Evolutionary conservation across 2,113 vertebrate genomes (phyloP), one percentile per base, ranked within the genome.

Genomic region (Cyprinodon tularosa): DNA sequence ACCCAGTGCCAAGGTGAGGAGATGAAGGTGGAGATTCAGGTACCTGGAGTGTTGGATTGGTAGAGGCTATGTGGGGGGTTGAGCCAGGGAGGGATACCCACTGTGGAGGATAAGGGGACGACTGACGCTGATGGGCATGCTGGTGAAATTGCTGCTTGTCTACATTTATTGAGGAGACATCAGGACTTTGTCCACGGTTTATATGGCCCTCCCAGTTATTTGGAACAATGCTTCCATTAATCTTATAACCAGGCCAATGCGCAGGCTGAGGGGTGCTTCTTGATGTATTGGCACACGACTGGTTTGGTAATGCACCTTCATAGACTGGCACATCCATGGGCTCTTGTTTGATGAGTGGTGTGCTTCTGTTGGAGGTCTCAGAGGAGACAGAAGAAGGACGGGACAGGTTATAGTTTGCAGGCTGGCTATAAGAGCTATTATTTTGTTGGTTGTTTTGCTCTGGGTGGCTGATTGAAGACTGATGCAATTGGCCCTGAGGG

Each of bases 331-430:
- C 81, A 70, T 97, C 97, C 1, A 93, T 86, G 0, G 97, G 97
- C 77, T 99, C 98, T 92, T 98, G 96, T 83, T 99, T 99, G 90
- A 99, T 97, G 82, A 95, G 78, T 3, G 93, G 93, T 48, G 91
- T 93, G 74, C 81, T 89, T 76, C 89, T 84, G 71, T 87, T 90
- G 74, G 89, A 80, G 69, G 73, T 57, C 88, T 96, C 93, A 90
- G 92, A 93, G 53, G 90, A 90, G 62, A 82, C 88, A 1, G 90
- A 93, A 13, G 90, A 89, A 76, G 92, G 88, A 68, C 88, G 96
- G 87, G 94, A 86, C 72, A 81, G 93, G 86, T 74, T 96, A 93
- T 88, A 94, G 84, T 77, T 90, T 65, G 79, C 72, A 64, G 73
- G 74, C 82, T 85, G 91, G 81, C 29, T 39, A 60, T 77, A 90